Percentiles rank a stretch among this genome's conserved stretches.
Evolutionary conservation across 2,888 invertebrate species (phyloP).

Genomic region (Lithophane semibrunnea): DNA sequence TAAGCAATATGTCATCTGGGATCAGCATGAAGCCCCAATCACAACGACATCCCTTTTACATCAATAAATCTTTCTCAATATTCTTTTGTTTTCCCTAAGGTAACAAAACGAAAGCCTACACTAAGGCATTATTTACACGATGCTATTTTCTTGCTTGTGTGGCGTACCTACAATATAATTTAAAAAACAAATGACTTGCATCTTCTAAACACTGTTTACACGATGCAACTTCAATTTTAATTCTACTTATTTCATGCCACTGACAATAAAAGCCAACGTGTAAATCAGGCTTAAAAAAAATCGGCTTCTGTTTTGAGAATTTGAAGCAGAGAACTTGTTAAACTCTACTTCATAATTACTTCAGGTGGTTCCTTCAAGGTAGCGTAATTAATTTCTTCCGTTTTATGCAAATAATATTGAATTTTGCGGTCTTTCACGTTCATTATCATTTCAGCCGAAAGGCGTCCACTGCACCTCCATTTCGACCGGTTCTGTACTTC

Average conservation of each 20-base stretch:
- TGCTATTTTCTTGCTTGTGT: too few relatives aligned
- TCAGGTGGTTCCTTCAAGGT: neutral
- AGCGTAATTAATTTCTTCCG: neutral
- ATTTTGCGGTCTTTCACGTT: neutral
- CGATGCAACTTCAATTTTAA: too few relatives aligned
- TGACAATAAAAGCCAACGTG: too few relatives aligned
- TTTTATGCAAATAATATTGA: neutral
- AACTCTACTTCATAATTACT: neutral
- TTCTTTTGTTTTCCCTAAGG: constrained; percentile 22
- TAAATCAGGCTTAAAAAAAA: too few relatives aligned
- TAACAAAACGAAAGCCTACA: neutral
- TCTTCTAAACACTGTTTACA: too few relatives aligned
- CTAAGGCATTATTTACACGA: too few relatives aligned
- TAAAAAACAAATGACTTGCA: too few relatives aligned
- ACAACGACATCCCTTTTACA: constrained; percentile 5
- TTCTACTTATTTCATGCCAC: too few relatives aligned
- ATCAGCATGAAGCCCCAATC: constrained; percentile 28
- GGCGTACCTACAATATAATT: too few relatives aligned
- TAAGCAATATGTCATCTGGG: constrained; percentile 30
- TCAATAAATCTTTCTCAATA: constrained; percentile 31
- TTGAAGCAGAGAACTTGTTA: neutral
- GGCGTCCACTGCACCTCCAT: too few relatives aligned
- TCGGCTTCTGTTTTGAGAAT: neutral
- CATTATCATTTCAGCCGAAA: too few relatives aligned
- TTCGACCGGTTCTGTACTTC: too few relatives aligned